A percentile compares a stretch with the other conserved stretches of the same genome.
Conservation (phyloP, 1,140 invertebrate genomes). For the Pararge aegeria region DNA sequence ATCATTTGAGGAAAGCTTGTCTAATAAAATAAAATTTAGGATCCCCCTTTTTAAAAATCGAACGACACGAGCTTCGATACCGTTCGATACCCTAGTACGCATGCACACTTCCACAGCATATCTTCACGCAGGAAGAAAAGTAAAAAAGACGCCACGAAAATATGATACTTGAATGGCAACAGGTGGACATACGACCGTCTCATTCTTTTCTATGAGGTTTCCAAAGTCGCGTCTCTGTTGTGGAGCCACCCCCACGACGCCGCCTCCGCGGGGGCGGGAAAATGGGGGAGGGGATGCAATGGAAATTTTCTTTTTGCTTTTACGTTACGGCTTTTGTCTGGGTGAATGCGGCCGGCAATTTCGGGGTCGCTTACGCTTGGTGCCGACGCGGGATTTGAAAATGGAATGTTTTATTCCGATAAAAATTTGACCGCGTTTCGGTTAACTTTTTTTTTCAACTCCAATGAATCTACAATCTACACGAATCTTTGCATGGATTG, state of each 20-base stretch:
- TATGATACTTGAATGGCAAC: slow-evolving; percentile 68
- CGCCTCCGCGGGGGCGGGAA: slow-evolving; percentile 73
- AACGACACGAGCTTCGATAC: slow-evolving; percentile 53
- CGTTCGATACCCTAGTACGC: slow-evolving; percentile 66
- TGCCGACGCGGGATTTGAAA: slow-evolving; percentile 58
- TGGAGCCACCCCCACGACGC: slow-evolving; percentile 72
- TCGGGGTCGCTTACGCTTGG: slow-evolving; percentile 70
- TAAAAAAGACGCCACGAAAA: slow-evolving; percentile 73
- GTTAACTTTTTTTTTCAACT: slow-evolving; percentile 2
- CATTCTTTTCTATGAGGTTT: slow-evolving; percentile 72
- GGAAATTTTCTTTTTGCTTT: slow-evolving; percentile 77
- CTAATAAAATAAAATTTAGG: background rate
- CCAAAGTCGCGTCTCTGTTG: slow-evolving; percentile 65
- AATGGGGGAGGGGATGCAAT: slow-evolving; percentile 71
- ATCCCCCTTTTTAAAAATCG: slow-evolving; percentile 47
- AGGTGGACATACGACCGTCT: slow-evolving; percentile 75
- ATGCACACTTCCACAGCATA: slow-evolving; percentile 68
- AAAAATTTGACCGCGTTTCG: slow-evolving; percentile 43
- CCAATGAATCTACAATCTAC: background rate
- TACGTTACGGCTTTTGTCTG: slow-evolving; percentile 76
- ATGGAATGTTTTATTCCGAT: slow-evolving; percentile 60
- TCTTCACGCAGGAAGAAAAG: slow-evolving; percentile 65
- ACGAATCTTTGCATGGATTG: background rate
- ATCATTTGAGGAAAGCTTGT: background rate
- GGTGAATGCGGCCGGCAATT: slow-evolving; percentile 76